phyloP scores from a whole-genome alignment of 1,140 invertebrate species.

The Glossosoma conforme region DNA sequence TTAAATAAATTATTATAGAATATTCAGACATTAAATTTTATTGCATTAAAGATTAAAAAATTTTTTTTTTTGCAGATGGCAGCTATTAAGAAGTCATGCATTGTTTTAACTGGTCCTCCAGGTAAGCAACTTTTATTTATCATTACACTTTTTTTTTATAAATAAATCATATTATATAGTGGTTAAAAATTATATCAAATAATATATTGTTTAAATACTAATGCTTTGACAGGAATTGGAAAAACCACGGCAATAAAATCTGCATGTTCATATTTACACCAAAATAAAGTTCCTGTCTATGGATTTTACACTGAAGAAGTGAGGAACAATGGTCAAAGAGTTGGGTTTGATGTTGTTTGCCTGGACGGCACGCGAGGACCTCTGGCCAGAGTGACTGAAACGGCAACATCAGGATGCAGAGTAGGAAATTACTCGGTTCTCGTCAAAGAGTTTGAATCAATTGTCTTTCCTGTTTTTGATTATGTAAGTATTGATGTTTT shows the following conservation, averaged over 20 bases:
- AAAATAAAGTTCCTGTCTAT: conserved; percentile 33
- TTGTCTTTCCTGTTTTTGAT: conserved; percentile 41
- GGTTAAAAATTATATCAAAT: neutral
- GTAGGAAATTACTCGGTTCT: conserved; percentile 51
- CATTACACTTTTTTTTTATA: neutral
- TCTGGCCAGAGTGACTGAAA: conserved; percentile 39
- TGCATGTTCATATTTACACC: conserved; percentile 36
- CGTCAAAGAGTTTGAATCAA: conserved; percentile 47
- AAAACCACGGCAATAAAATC: conserved; percentile 51
- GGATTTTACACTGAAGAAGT: conserved; percentile 56
- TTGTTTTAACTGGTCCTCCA: conserved; percentile 23
- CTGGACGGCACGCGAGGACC: conserved; percentile 39
- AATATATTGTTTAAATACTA: conserved; percentile 2
- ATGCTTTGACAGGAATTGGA: conserved; percentile 43
- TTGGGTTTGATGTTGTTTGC: conserved; percentile 52
- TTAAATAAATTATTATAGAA: no score
- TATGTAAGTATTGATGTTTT: conserved; percentile 9
- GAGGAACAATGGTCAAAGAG: conserved; percentile 38
- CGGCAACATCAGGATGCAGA: conserved; percentile 32
- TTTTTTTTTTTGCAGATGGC: conserved; percentile 8
- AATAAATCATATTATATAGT: neutral
- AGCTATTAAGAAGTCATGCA: conserved; percentile 4
- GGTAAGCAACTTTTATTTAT: conserved; percentile 9
- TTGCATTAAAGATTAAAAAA: no score
- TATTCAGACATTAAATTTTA: no score